These are phyloP conservation scores for zebrafish (Danio rerio) DNA, from an alignment of 2,113 vertebrate species.

Conservation along the genomic window DNA sequence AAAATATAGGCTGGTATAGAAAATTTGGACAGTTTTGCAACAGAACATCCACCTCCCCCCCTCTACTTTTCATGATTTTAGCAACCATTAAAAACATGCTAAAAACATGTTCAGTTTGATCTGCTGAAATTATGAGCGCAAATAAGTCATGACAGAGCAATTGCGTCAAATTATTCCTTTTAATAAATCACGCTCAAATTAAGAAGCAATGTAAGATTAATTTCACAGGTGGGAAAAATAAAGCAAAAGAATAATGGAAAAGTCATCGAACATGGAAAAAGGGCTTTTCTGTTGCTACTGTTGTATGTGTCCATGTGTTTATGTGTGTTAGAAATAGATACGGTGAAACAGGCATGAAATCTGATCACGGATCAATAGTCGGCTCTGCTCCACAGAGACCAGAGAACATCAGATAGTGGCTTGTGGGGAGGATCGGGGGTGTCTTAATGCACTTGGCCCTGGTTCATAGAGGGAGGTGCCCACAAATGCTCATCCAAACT, in stretches of 20 bases:
- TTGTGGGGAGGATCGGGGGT: constrained; percentile 6
- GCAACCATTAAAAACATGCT: no score
- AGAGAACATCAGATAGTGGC: constrained; percentile 40
- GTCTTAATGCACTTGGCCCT: constrained; percentile 26
- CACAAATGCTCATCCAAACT: constrained; percentile 27
- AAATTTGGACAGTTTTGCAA: no score
- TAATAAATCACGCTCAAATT: no score
- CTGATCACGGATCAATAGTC: constrained; percentile 60
- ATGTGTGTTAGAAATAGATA: constrained; percentile 46
- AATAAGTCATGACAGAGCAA: no score
- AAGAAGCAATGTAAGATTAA: no score
- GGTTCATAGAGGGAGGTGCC: constrained; percentile 8
- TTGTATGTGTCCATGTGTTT: constrained; percentile 17
- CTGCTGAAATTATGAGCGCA: no score
- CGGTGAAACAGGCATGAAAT: constrained; percentile 57
- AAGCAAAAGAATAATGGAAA: background rate
- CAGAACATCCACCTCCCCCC: no score
- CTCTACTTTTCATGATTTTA: no score
- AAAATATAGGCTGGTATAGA: no score
- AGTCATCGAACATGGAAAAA: no score
- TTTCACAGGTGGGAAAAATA: background rate
- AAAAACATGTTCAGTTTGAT: no score
- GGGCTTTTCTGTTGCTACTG: constrained; percentile 24
- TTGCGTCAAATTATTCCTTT: no score
- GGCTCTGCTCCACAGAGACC: constrained; percentile 31